A percentile compares a stretch with the other conserved stretches of the same genome.
These are phyloP conservation scores for Apomyelois bistriatella DNA, from an alignment of 2,888 invertebrate species.

Conservation along the genomic window DNA sequence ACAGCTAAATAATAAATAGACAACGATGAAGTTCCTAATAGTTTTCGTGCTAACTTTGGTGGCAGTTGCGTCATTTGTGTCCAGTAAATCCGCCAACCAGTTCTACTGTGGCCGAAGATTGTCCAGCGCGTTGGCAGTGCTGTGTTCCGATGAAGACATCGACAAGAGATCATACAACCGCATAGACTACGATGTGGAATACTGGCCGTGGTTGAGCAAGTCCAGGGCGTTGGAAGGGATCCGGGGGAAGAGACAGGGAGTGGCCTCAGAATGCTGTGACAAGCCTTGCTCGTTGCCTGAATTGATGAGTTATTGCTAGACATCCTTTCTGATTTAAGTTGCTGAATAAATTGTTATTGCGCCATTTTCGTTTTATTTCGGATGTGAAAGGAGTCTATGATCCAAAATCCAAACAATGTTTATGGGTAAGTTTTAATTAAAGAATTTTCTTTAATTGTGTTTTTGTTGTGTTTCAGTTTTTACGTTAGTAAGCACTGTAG, in stretches of 20 bases:
- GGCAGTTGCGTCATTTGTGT: not conserved
- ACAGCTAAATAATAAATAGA: not conserved
- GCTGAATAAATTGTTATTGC: conserved; percentile 13
- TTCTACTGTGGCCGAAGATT: conserved; percentile 31
- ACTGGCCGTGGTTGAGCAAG: conserved; percentile 12
- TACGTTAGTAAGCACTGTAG: too few species aligned
- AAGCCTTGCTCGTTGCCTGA: conserved; percentile 32
- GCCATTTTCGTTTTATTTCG: not conserved
- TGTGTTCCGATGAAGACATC: conserved; percentile 23
- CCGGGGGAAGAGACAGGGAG: conserved; percentile 26
- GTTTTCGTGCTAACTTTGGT: not conserved
- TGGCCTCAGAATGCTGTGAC: conserved; percentile 36
- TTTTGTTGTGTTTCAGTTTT: too few species aligned
- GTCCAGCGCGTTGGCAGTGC: conserved; percentile 24
- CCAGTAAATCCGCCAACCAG: conserved; percentile 11
- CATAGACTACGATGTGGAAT: conserved; percentile 11
- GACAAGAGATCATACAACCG: conserved; percentile 16
- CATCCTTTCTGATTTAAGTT: not conserved
- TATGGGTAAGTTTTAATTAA: too few species aligned
- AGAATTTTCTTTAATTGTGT: too few species aligned
- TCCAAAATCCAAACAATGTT: too few species aligned
- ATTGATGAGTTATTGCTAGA: conserved; percentile 29
- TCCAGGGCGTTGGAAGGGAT: conserved; percentile 17
- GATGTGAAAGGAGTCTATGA: too few species aligned
- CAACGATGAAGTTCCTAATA: not conserved